Evolutionary conservation across 2,888 invertebrate genomes (phyloP).

Genomic region (Rhagonycha lutea): DNA sequence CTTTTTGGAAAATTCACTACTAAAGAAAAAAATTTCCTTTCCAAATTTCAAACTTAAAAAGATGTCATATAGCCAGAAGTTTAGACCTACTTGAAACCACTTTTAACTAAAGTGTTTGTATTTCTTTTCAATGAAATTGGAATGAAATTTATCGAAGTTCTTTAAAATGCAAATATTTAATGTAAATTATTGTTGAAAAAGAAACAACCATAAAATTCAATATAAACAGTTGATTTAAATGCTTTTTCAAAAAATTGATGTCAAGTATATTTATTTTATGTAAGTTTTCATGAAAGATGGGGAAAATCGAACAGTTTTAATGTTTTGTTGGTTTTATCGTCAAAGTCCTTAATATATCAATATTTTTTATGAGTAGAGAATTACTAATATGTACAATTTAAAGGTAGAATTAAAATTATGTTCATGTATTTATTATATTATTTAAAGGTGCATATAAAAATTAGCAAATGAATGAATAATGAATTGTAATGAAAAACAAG

Average conservation of each 20-base stretch:
- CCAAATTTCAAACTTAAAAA: not conserved
- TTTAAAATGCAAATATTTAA: not conserved
- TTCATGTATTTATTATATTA: too few relatives aligned
- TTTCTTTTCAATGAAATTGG: not conserved
- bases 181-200: not conserved
- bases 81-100: not conserved
- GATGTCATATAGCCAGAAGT: not conserved
- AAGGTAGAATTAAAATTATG: too few relatives aligned
- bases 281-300: not conserved
- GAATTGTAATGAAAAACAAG: too few relatives aligned
- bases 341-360: not conserved
- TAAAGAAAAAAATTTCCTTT: not conserved
- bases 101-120: not conserved
- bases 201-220: not conserved
- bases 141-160: not conserved
- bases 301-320: not conserved
- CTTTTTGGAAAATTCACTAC: not conserved
- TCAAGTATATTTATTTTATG: not conserved
- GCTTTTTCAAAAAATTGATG: not conserved
- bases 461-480: too few relatives aligned
- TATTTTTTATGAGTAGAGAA: too few relatives aligned
- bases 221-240: not conserved
- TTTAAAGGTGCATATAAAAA: too few relatives aligned
- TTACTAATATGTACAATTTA: too few relatives aligned
- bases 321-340: too few relatives aligned